A percentile compares a stretch with the other conserved stretches of the same genome.
Conservation (phyloP, 2,797 vertebrate genomes). For the Gallinago stenura region DNA sequence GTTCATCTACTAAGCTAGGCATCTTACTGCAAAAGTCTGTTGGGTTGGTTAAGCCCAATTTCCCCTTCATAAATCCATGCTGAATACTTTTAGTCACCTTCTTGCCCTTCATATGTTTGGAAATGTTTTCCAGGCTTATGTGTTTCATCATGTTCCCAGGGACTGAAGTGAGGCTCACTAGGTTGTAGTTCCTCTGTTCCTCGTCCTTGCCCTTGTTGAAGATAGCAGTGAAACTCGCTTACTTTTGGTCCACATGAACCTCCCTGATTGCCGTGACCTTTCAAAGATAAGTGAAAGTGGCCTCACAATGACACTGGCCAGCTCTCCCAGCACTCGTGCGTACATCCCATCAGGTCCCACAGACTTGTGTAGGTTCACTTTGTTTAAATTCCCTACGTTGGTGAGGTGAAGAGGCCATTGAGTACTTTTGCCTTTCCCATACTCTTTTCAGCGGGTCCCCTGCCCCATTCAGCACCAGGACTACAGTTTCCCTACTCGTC, state of each 20-base stretch:
- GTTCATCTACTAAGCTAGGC: background rate
- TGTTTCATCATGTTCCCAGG: background rate
- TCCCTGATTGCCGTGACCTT: background rate
- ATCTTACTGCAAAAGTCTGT: background rate
- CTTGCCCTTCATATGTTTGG: background rate
- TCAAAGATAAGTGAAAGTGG: background rate
- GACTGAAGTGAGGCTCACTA: background rate
- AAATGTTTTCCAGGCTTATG: background rate
- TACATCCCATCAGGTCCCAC: background rate
- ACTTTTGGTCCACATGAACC: background rate
- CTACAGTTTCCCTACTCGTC: background rate
- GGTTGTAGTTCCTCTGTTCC: background rate
- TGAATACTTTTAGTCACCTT: background rate
- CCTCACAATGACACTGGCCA: background rate
- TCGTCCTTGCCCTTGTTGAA: background rate
- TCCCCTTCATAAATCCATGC: background rate
- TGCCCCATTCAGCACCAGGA: background rate
- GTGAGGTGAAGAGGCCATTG: background rate
- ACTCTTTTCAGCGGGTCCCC: background rate
- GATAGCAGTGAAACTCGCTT: background rate
- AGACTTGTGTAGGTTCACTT: background rate
- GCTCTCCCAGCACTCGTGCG: background rate
- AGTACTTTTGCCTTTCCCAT: background rate
- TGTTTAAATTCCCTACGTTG: background rate
- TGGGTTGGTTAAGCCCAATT: background rate